Percentiles rank a stretch among this genome's conserved stretches.
Conservation (phyloP, 2,113 vertebrate species). For the Cynoglossus semilaevis region DNA sequence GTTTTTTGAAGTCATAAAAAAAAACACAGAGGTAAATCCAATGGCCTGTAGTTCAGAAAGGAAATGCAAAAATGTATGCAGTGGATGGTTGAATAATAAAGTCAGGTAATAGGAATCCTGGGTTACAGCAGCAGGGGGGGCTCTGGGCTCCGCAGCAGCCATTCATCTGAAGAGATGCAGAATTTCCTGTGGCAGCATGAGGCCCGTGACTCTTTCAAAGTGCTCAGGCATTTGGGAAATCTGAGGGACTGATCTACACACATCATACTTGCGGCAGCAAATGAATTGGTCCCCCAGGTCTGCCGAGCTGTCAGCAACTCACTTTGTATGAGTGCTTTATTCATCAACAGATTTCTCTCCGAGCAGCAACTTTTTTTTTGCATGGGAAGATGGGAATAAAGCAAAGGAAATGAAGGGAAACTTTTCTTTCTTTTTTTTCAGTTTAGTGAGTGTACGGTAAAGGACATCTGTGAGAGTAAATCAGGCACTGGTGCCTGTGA, state of each 20-base stretch:
- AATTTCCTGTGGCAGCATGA: constrained; percentile 37
- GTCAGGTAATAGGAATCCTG: constrained; percentile 39
- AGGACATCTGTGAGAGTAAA: constrained; percentile 22
- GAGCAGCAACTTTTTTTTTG: constrained; percentile 53
- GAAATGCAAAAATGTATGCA: constrained; percentile 32
- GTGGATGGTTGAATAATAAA: constrained; percentile 17
- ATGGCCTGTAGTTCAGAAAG: constrained; percentile 1
- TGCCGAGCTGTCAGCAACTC: constrained; percentile 71
- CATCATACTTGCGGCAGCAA: constrained; percentile 62
- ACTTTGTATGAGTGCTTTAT: constrained; percentile 75
- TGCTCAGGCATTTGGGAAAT: constrained; percentile 54
- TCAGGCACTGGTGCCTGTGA: constrained; percentile 16
- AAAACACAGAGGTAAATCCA: constrained; percentile 15
- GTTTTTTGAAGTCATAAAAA: neutral
- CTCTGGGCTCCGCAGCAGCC: constrained; percentile 17
- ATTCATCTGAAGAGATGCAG: constrained; percentile 47
- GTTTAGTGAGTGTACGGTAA: neutral
- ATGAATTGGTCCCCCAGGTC: constrained; percentile 70
- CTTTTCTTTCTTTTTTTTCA: constrained; percentile 16
- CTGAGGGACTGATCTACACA: constrained; percentile 66
- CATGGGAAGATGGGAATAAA: constrained; percentile 14
- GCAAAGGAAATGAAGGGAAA: constrained; percentile 12
- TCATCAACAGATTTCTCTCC: constrained; percentile 64
- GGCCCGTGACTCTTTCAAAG: constrained; percentile 48
- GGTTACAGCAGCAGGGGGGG: constrained; percentile 1